These are phyloP conservation scores for Coregonus suidteri DNA, from an alignment of 2,797 vertebrate genomes.

Conservation along the genomic window DNA sequence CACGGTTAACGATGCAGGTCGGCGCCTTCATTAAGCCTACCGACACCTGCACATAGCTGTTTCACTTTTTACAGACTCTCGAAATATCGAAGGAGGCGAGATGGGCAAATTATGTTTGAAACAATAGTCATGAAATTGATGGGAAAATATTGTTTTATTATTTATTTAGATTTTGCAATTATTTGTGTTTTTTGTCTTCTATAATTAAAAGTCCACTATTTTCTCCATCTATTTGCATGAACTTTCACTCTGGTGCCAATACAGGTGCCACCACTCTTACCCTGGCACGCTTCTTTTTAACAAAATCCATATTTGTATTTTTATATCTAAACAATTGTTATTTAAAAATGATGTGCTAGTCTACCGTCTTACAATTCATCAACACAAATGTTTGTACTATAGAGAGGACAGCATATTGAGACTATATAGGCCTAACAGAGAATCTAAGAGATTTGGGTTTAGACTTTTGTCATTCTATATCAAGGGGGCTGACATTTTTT, in stretches of 20 bases:
- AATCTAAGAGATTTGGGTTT: conserved; percentile 56
- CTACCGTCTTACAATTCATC: conserved; percentile 86
- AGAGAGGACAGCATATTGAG: conserved; percentile 75
- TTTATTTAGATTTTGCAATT: conserved; percentile 56
- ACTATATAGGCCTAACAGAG: conserved; percentile 52
- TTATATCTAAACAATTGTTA: conserved; percentile 99
- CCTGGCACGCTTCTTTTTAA: conserved; percentile 93
- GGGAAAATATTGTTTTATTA: conserved; percentile 51
- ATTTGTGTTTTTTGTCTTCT: conserved; percentile 71
- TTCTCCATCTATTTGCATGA: conserved; percentile 96
- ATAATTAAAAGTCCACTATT: conserved; percentile 75
- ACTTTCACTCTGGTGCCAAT: conserved; percentile 86
- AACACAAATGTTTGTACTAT: conserved; percentile 83
- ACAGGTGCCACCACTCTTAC: conserved; percentile 81
- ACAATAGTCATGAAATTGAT: conserved; percentile 61
- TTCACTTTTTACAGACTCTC: conserved; percentile 53
- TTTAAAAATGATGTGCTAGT: conserved; percentile 88
- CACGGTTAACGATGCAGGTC: conserved; percentile 62
- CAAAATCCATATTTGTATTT: conserved; percentile 98
- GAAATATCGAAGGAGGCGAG: conserved; percentile 64
- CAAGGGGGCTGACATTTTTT: conserved; percentile 63
- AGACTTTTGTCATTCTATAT: conserved; percentile 75
- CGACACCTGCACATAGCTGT: conserved; percentile 66
- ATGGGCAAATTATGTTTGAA: conserved; percentile 60
- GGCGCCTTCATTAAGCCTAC: conserved; percentile 67